These are phyloP conservation scores for Helicoverpa assulta DNA, from an alignment of 2,888 invertebrate species.

Conservation along the genomic window DNA sequence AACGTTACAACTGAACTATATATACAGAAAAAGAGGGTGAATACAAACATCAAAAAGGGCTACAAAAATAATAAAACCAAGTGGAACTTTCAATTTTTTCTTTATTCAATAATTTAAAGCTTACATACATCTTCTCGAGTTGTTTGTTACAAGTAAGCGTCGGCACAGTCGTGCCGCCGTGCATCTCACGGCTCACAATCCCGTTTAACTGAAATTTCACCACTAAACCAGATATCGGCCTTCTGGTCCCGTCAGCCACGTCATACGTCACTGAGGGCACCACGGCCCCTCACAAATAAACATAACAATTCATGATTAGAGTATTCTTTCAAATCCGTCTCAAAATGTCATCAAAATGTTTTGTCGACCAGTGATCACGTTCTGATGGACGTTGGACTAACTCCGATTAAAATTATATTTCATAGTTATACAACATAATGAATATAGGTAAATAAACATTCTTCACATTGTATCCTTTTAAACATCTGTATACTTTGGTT, in stretches of 20 bases:
- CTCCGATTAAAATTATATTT: constrained; percentile 44
- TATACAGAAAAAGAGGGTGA: no score
- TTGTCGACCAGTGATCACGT: constrained; percentile 54
- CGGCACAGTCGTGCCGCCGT: constrained; percentile 65
- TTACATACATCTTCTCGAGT: constrained; percentile 83
- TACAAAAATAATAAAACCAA: constrained; percentile 74
- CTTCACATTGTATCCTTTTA: constrained; percentile 45
- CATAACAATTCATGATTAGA: constrained; percentile 72
- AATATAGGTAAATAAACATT: constrained; percentile 57
- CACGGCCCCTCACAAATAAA: constrained; percentile 64
- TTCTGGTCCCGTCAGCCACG: constrained; percentile 66
- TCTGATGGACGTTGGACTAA: constrained; percentile 51
- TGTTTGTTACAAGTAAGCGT: constrained; percentile 73
- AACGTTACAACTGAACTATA: not conserved
- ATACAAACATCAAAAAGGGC: not conserved
- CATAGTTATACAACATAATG: constrained; percentile 49
- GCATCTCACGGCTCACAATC: constrained; percentile 66
- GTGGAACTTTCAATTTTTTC: constrained; percentile 86
- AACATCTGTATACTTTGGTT: constrained; percentile 44
- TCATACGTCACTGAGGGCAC: constrained; percentile 67
- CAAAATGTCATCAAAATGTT: constrained; percentile 69
- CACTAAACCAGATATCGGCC: constrained; percentile 70
- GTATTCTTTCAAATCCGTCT: constrained; percentile 70
- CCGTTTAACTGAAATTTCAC: constrained; percentile 78
- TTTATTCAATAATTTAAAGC: constrained; percentile 90